Evolutionary conservation across 1,140 invertebrate species (phyloP), one percentile per base, ranked within the genome.

Genomic region (Ostrea denselamellosa): DNA sequence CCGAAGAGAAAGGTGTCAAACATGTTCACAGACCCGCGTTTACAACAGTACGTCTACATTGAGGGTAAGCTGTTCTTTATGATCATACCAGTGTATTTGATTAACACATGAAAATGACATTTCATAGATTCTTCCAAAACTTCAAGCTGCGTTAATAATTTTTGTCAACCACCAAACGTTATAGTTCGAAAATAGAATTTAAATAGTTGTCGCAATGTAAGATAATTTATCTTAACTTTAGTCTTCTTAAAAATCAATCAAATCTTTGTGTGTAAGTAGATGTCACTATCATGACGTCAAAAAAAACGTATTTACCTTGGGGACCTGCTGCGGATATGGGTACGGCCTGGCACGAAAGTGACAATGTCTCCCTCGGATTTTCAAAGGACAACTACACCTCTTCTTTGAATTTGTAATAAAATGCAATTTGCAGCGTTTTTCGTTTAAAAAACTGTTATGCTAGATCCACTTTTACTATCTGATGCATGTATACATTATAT

Each of bases 1-100:
- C 51, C 28, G 8, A 87, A 83, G 52, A 19, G 58, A 71, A 85
- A 83, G 56, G 9, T 22, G 17, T 52, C 84, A 8, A 1, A 86
- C 14, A 87, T 25, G 84, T 52, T 71, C 54, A 28, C 85, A 62
- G 90, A 91, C 81, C 88, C 87, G 58, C 82, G 83, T 22, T 82
- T 88, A 19, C 56, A 82, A 25, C 51, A 56, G 17, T 89, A 87
- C 56, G 84, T 88, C 2, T 91, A 91, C 83, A 86, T 91, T 81
- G 90, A 91, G 88, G 89, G 90, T 89, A 65, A 84, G 86, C 17
- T 44, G 28, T 10, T 14, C 8, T 34, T 44, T 77, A 12, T 10
- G 14, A 0, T 77, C 12, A 8, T 14, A n/a, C 10, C n/a, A 5
- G 58, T 19, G 5, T 19, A 14, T 62, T 62, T 14, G 14, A n/a